A percentile compares a stretch with the other conserved stretches of the same genome.
phyloP scores from a whole-genome alignment of 1,140 invertebrate genomes.

The Achroia grisella region DNA sequence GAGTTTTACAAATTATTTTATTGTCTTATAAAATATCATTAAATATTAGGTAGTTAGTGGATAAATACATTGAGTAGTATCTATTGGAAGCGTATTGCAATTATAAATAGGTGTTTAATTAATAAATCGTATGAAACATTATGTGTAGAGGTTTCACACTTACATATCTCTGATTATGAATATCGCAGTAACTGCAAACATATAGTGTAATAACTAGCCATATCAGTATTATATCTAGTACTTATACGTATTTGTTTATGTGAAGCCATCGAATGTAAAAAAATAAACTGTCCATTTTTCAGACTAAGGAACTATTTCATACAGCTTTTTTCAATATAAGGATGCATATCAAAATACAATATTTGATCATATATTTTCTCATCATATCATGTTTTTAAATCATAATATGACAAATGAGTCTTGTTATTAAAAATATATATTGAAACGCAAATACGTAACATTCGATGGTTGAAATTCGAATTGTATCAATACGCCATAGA shows the following conservation, averaged over 20 bases:
- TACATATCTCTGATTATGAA: conserved; percentile 26
- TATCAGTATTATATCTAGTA: conserved; percentile 2
- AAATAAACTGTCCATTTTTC: background rate
- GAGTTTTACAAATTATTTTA: conserved; percentile 62
- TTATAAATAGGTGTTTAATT: conserved; percentile 37
- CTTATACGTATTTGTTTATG: no score
- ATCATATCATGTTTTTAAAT: no score
- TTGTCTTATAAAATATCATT: conserved; percentile 43
- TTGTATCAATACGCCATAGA: no score
- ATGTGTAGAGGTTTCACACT: conserved; percentile 25
- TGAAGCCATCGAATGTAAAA: conserved; percentile 8
- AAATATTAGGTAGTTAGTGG: conserved; percentile 33
- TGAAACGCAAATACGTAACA: background rate
- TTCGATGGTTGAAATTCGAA: conserved; percentile 6
- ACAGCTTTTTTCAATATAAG: no score
- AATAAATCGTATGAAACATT: conserved; percentile 18
- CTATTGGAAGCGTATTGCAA: conserved; percentile 44
- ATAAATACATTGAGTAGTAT: conserved; percentile 40
- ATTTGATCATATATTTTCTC: no score
- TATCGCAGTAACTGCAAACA: background rate
- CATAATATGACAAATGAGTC: no score
- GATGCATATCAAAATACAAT: no score
- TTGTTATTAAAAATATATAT: no score
- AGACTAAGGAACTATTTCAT: no score
- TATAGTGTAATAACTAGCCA: conserved; percentile 4